Evolutionary conservation across 2,113 vertebrate genomes (phyloP), one percentile per base, ranked within the genome.

Genomic region (Phycodurus eques): DNA sequence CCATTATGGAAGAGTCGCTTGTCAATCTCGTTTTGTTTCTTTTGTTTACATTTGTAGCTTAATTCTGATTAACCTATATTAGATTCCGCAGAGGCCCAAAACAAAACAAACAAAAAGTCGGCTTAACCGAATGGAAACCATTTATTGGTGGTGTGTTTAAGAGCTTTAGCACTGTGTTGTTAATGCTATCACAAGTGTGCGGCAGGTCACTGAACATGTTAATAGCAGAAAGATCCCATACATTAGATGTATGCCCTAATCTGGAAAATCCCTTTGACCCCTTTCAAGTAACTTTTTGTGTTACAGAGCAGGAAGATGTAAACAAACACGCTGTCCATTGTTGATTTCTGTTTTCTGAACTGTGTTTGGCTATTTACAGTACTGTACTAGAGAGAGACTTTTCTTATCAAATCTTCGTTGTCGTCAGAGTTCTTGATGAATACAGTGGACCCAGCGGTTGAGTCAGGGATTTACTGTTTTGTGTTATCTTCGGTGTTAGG

Each of bases 161-260:
- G 75, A 68, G 80, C 79, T 84, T 76, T 85, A 87, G 81, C 83
- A 79, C 80, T 72, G 71, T 70, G 68, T 42, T 49, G 27, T 44
- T 72, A 74, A 83, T 83, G 75, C 82, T 84, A 67, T 87, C 76
- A 78, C 68, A 74, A 76, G 56, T 72, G 19, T 72, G 75, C 6
- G 62, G 20, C 60, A 27, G 27, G 27, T 27, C 27, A 27, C 27
- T 27, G 27, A 27, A 27, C 27, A 1, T 27, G 27, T 27, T 27
- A 27, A 78, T 75, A 60, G 75, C 62, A 51, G 61, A 76, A 73
- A 71, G 76, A 83, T 70, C 53, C 44, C 44, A 60, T 69, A 73
- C 72, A 78, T 82, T 83, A 80, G 67, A 83, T 64, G 62, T 68
- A 67, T 70, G 60, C 57, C 11, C n/a, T 85, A 72, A 84, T 85